Conservation (phyloP, 2,113 vertebrate genomes). For the Spilogale gracilis region DNA sequence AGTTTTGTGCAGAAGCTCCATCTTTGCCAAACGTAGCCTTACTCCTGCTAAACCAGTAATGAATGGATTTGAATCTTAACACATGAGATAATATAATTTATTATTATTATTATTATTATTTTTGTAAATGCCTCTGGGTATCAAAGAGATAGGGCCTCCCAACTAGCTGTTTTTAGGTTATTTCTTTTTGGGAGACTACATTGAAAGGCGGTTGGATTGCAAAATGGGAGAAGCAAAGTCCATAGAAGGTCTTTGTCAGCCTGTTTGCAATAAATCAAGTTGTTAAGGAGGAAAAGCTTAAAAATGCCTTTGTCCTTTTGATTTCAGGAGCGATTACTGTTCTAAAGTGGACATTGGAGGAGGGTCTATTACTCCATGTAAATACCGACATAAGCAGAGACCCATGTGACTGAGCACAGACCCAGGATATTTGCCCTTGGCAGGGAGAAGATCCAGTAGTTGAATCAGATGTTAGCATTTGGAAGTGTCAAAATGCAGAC, state of each 20-base stretch:
- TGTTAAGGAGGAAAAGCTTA: conserved; percentile 50
- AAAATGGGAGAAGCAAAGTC: conserved; percentile 53
- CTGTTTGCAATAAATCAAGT: background rate
- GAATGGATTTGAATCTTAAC: conserved; percentile 66
- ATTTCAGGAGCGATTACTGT: conserved; percentile 58
- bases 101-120: background rate
- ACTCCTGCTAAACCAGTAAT: conserved; percentile 20
- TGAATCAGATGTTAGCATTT: background rate
- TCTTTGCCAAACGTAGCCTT: conserved; percentile 64
- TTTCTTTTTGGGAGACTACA: background rate
- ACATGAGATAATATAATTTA: conserved; percentile 1
- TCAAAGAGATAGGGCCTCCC: conserved; percentile 30
- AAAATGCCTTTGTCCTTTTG: conserved; percentile 56
- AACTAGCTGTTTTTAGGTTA: conserved; percentile 45
- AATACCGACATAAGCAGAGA: background rate
- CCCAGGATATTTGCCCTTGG: background rate
- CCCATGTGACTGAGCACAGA: background rate
- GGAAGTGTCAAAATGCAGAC: background rate
- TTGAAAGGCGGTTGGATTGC: conserved; percentile 52
- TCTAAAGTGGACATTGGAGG: conserved; percentile 26
- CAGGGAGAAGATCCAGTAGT: background rate
- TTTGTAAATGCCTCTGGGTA: conserved; percentile 21
- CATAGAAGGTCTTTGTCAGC: background rate
- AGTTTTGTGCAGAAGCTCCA: conserved; percentile 29
- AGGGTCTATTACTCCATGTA: conserved; percentile 28